These are phyloP conservation scores for Vanessa tameamea DNA, from an alignment of 1,140 invertebrate genomes.

Conservation along the genomic window DNA sequence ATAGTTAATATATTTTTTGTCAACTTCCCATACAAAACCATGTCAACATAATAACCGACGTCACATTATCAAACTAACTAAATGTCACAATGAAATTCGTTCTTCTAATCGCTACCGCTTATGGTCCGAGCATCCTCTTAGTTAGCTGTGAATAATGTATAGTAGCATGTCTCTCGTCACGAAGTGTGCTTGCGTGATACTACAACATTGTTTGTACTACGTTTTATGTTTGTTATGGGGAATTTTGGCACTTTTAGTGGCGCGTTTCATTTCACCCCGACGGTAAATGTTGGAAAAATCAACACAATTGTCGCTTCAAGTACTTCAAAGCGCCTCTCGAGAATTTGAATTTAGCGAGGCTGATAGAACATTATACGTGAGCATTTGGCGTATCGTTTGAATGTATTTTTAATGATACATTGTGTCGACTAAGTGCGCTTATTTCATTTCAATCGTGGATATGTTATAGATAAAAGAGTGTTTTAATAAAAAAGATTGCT, in stretches of 20 bases:
- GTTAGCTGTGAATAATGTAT: constrained; percentile 43
- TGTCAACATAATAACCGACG: too few relatives aligned
- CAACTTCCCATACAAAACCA: too few relatives aligned
- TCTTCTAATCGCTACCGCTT: constrained; percentile 5
- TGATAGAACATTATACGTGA: constrained; percentile 6
- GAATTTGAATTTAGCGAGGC: constrained; percentile 20
- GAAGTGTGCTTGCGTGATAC: constrained; percentile 39
- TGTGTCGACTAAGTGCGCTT: background rate
- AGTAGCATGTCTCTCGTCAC: constrained; percentile 41
- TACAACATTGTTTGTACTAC: constrained; percentile 39
- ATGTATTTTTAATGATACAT: constrained; percentile 11
- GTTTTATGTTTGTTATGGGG: constrained; percentile 41
- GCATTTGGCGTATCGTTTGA: constrained; percentile 4
- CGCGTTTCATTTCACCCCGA: constrained; percentile 26
- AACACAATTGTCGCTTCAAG: constrained; percentile 29
- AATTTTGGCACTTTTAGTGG: constrained; percentile 35
- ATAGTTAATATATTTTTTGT: too few relatives aligned
- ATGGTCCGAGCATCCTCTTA: constrained; percentile 7
- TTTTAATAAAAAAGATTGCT: too few relatives aligned
- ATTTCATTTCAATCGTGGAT: background rate
- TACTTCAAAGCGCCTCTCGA: constrained; percentile 14
- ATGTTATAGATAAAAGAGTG: background rate
- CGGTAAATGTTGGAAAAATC: constrained; percentile 27
- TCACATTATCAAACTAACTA: too few relatives aligned
- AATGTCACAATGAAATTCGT: background rate